Conservation (phyloP, 2,113 vertebrate genomes). For the Lamprotornis superbus region DNA sequence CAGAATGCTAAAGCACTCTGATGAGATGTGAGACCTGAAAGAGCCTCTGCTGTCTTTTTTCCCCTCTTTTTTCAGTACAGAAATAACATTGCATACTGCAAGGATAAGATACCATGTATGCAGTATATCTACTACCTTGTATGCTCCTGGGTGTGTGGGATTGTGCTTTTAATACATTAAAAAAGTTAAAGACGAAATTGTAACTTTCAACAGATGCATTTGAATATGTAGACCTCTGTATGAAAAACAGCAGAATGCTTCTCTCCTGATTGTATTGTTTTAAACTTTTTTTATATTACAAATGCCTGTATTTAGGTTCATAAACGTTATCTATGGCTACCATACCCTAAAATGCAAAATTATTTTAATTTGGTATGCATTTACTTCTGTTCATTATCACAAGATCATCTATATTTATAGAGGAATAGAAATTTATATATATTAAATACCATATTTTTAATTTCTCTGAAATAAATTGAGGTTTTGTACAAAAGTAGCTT, state of each 20-base stretch:
- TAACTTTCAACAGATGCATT: conserved; percentile 65
- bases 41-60: not conserved
- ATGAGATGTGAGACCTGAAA: conserved; percentile 21
- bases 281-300: conserved; percentile 69
- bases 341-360: conserved; percentile 77
- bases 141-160: conserved; percentile 10
- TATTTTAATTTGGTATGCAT: conserved; percentile 85
- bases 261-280: conserved; percentile 70
- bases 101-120: not conserved
- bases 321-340: conserved; percentile 74
- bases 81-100: conserved; percentile 8
- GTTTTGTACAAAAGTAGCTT: conserved; percentile 80
- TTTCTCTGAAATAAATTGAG: conserved; percentile 91
- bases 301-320: conserved; percentile 67
- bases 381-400: conserved; percentile 87
- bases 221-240: conserved; percentile 69
- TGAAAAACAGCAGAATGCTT: conserved; percentile 59
- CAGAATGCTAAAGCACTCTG: not conserved
- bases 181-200: conserved; percentile 50
- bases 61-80: not conserved
- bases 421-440: conserved; percentile 91
- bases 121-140: not conserved
- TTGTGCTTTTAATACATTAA: not conserved
- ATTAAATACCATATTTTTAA: conserved; percentile 86
- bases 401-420: conserved; percentile 96